phyloP scores from a whole-genome alignment of 2,113 vertebrate species.

The Andinoacara biseriatus region DNA sequence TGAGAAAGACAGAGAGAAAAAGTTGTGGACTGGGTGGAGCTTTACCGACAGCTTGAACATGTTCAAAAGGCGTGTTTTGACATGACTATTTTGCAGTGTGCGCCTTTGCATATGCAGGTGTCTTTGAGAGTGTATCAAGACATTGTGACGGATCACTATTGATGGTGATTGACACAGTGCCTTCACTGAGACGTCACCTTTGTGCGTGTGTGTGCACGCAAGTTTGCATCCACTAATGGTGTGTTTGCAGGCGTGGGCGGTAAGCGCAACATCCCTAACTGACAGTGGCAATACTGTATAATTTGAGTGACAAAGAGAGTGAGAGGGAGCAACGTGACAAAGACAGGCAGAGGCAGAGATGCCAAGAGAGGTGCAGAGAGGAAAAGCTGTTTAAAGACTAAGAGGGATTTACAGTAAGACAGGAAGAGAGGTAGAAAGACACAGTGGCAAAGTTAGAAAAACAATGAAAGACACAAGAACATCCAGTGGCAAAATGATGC shows the following conservation, averaged over 20 bases:
- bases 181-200: not conserved
- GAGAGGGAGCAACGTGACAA: constrained; percentile 11
- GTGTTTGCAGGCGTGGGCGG: constrained; percentile 37
- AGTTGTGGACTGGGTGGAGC: constrained; percentile 39
- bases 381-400: constrained; percentile 18
- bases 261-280: constrained; percentile 31
- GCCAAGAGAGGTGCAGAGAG: not conserved
- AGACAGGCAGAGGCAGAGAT: constrained; percentile 13
- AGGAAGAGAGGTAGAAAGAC: constrained; percentile 21
- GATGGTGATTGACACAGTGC: constrained; percentile 26
- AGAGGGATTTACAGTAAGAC: constrained; percentile 27
- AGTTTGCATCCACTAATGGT: constrained; percentile 26
- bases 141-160: constrained; percentile 29
- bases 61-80: constrained; percentile 26
- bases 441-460: constrained; percentile 30
- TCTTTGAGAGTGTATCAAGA: constrained; percentile 17
- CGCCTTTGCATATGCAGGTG: not conserved
- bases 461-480: constrained; percentile 16
- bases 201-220: not conserved
- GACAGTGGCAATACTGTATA: constrained; percentile 47
- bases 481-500: constrained; percentile 39
- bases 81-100: not conserved
- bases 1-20: constrained; percentile 35
- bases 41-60: not conserved
- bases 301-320: constrained; percentile 37